Percentiles rank a stretch among this genome's conserved stretches.
phyloP scores from a whole-genome alignment of 2,113 vertebrate species.

The Zeus faber region DNA sequence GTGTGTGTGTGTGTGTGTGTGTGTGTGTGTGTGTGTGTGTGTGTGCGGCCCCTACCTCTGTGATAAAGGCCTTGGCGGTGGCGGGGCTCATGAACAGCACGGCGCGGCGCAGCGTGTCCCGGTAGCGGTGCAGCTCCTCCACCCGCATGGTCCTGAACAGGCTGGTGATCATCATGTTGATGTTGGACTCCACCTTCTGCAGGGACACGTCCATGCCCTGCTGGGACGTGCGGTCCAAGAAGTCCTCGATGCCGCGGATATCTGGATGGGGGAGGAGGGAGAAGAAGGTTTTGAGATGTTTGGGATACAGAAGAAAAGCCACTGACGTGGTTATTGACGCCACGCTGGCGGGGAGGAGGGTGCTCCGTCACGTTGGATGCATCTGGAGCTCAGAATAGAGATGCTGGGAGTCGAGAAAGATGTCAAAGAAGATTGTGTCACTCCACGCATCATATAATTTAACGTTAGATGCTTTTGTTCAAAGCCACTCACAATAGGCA shows the following conservation, averaged over 20 bases:
- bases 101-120: constrained; percentile 91
- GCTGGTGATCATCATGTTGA: constrained; percentile 98
- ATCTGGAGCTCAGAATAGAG: too few relatives aligned
- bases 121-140: constrained; percentile 94
- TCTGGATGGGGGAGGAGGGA: constrained; percentile 67
- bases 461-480: too few relatives aligned
- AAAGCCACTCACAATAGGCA: too few relatives aligned
- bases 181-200: constrained; percentile 97
- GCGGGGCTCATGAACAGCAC: constrained; percentile 95
- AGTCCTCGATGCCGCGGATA: constrained; percentile 97
- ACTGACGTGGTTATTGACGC: too few relatives aligned
- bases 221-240: constrained; percentile 94
- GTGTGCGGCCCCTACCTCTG: constrained; percentile 79
- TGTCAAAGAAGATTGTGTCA: too few relatives aligned
- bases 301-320: too few relatives aligned
- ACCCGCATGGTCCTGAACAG: constrained; percentile 94
- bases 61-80: constrained; percentile 93
- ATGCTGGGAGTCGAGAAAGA: too few relatives aligned
- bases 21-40: constrained; percentile 8
- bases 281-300: too few relatives aligned
- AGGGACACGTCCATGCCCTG: constrained; percentile 99
- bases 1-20: background rate
- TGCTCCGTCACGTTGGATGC: too few relatives aligned
- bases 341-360: too few relatives aligned
- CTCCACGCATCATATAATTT: too few relatives aligned